Conservation (phyloP, 2,888 invertebrate genomes). For the Exocentrus adspersus region DNA sequence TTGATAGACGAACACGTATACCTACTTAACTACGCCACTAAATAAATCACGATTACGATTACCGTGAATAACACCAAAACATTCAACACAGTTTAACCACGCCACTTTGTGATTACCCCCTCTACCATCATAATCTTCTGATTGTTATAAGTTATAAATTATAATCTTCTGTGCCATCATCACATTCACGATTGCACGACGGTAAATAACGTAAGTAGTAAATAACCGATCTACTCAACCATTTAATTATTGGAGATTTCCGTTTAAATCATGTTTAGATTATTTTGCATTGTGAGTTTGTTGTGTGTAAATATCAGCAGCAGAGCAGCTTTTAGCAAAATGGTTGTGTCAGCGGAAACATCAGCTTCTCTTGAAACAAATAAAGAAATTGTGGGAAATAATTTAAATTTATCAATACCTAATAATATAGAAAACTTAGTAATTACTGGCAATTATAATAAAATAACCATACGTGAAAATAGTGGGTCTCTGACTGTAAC, state of each 20-base stretch:
- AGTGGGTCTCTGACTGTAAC: slow-evolving; percentile 36
- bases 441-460: slow-evolving; percentile 45
- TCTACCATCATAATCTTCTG: too few species aligned
- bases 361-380: slow-evolving; percentile 18
- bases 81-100: too few species aligned
- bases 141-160: too few species aligned
- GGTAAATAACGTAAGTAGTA: slow-evolving; percentile 20
- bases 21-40: too few species aligned
- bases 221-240: too few species aligned
- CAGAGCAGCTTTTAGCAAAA: not conserved
- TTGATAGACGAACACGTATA: too few species aligned
- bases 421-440: slow-evolving; percentile 29
- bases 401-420: slow-evolving; percentile 35
- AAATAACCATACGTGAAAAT: slow-evolving; percentile 38
- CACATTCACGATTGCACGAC: slow-evolving; percentile 14
- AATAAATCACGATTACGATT: too few species aligned
- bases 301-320: not conserved
- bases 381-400: slow-evolving; percentile 40
- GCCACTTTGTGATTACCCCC: too few species aligned
- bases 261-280: slow-evolving; percentile 17
- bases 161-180: too few species aligned
- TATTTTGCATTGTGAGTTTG: not conserved
- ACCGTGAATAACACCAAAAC: too few species aligned
- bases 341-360: slow-evolving; percentile 38
- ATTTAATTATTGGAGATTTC: too few species aligned